A percentile compares a stretch with the other conserved stretches of the same genome.
These are phyloP conservation scores for Cynopterus brachyotis DNA, from an alignment of 2,113 vertebrate genomes.

Conservation along the genomic window DNA sequence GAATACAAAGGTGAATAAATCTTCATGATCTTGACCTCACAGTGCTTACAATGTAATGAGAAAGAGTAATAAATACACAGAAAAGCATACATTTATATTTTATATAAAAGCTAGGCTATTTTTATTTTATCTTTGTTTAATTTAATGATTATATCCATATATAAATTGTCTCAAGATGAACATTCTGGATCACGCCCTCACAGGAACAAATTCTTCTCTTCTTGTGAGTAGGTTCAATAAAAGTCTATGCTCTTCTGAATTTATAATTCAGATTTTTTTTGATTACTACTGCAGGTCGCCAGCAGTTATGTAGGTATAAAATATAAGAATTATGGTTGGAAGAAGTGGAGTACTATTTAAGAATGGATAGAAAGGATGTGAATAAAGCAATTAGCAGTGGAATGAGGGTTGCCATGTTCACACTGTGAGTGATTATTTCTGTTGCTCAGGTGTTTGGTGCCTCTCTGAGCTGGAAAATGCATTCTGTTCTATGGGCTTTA, in stretches of 20 bases:
- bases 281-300: not conserved
- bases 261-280: not conserved
- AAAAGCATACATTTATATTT: not conserved
- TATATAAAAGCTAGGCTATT: not conserved
- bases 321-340: not conserved
- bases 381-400: not conserved
- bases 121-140: constrained; percentile 10
- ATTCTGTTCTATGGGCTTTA: not conserved
- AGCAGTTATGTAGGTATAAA: not conserved
- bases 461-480: constrained; percentile 22
- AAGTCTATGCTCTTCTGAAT: not conserved
- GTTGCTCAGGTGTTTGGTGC: not conserved
- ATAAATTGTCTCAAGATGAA: not conserved
- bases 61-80: not conserved
- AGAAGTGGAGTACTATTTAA: not conserved
- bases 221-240: not conserved
- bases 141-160: not conserved
- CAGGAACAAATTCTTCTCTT: not conserved
- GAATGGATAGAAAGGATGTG: not conserved
- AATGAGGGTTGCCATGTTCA: not conserved
- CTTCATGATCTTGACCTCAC: not conserved
- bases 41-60: not conserved
- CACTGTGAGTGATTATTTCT: not conserved
- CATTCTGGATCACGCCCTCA: not conserved
- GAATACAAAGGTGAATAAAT: not conserved